Evolutionary conservation across 2,797 vertebrate species (phyloP).

Genomic region (Sphenopsis melanotis): DNA sequence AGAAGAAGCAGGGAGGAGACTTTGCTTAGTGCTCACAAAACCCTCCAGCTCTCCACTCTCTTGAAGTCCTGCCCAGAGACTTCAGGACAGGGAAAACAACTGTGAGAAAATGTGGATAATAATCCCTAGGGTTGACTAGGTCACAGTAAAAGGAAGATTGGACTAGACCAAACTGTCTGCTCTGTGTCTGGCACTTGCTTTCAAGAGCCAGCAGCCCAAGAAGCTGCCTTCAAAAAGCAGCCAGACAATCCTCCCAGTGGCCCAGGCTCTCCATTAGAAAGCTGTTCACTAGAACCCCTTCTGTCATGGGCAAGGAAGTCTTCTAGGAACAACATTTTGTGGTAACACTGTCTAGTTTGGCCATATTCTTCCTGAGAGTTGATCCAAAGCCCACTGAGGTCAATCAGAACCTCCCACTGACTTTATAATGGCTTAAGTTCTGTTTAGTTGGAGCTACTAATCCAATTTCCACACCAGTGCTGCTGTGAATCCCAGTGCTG

Average conservation of each 20-base stretch:
- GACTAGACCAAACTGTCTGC: neutral
- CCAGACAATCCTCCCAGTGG: neutral
- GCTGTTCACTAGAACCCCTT: neutral
- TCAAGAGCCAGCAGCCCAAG: neutral
- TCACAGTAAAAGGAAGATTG: neutral
- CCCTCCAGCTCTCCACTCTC: neutral
- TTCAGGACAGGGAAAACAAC: neutral
- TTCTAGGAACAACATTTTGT: neutral
- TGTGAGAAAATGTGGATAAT: neutral
- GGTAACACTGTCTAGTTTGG: neutral
- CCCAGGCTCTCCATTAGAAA: neutral
- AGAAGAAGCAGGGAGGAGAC: neutral
- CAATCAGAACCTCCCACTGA: slow-evolving; percentile 14
- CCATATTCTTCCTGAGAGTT: neutral
- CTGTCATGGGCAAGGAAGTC: neutral
- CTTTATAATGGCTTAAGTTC: neutral
- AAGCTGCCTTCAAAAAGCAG: neutral
- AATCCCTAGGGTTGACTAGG: neutral
- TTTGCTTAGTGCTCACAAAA: neutral
- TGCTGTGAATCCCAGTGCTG: neutral
- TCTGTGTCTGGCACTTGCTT: neutral
- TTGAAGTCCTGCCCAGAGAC: neutral
- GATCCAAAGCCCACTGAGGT: neutral
- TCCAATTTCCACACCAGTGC: neutral
- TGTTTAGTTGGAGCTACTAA: neutral